Percentiles rank a stretch among this genome's conserved stretches.
Conservation (phyloP, 2,888 invertebrate species). For the Gymnocheta viridis region DNA sequence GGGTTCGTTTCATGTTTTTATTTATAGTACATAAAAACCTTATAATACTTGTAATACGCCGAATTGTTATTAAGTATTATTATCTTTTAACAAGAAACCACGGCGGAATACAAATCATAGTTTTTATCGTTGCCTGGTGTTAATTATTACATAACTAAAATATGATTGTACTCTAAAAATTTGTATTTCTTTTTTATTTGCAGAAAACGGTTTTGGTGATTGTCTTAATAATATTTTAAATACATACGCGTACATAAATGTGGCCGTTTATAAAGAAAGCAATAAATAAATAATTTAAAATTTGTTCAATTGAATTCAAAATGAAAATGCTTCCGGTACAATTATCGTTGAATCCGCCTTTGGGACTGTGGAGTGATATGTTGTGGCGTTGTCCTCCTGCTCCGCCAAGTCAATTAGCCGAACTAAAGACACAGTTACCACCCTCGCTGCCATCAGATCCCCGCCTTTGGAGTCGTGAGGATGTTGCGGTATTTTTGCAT, state of each 20-base stretch:
- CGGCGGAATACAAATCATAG: too few species aligned
- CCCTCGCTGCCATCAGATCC: slow-evolving; percentile 93
- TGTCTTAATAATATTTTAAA: slow-evolving; percentile 12
- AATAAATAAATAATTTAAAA: slow-evolving; percentile 58
- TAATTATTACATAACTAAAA: too few species aligned
- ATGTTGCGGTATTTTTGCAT: slow-evolving; percentile 92
- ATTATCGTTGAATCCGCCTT: slow-evolving; percentile 88
- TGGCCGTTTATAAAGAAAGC: slow-evolving; percentile 30
- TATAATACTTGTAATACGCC: too few species aligned
- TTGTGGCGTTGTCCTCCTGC: slow-evolving; percentile 94
- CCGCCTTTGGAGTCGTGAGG: slow-evolving; percentile 94
- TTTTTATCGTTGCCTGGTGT: too few species aligned
- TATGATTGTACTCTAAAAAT: neutral
- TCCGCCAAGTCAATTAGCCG: slow-evolving; percentile 89
- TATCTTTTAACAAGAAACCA: too few species aligned
- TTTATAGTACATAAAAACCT: too few species aligned
- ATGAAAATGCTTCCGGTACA: slow-evolving; percentile 88
- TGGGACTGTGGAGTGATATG: slow-evolving; percentile 92
- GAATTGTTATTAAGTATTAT: too few species aligned
- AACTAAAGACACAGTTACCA: slow-evolving; percentile 94
- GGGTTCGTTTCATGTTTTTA: too few species aligned
- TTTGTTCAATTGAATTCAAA: slow-evolving; percentile 74
- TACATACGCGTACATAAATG: slow-evolving; percentile 9
- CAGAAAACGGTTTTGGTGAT: slow-evolving; percentile 42
- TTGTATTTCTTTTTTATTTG: slow-evolving; percentile 4